phyloP scores from a whole-genome alignment of 2,113 vertebrate genomes.

The Misgurnus anguillicaudatus region DNA sequence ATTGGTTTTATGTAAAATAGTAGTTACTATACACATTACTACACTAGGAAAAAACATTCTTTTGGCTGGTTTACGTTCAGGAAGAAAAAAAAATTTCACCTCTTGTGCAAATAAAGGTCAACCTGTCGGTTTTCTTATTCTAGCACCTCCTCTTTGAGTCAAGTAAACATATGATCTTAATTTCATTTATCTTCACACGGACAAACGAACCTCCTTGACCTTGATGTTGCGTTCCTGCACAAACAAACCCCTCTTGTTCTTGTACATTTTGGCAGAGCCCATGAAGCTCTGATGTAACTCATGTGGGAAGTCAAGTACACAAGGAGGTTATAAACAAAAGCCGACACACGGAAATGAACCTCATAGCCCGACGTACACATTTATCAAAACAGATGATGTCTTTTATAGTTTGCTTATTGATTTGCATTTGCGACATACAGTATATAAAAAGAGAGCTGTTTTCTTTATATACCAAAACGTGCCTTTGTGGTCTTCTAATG shows the following conservation, averaged over 20 bases:
- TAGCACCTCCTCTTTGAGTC: background rate
- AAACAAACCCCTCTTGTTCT: conserved; percentile 24
- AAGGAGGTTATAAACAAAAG: conserved; percentile 9
- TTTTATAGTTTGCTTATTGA: background rate
- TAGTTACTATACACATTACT: no score
- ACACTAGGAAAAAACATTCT: background rate
- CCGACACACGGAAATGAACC: background rate
- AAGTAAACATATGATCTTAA: background rate
- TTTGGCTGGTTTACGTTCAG: no score
- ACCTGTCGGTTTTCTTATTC: background rate
- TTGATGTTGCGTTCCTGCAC: background rate
- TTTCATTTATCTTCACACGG: conserved; percentile 4
- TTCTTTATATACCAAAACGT: conserved; percentile 1
- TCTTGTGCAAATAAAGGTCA: background rate
- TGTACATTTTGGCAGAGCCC: conserved; percentile 21
- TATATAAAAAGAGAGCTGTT: background rate
- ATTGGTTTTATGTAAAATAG: no score
- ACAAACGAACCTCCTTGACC: conserved; percentile 7
- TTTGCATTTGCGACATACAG: no score
- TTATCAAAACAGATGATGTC: conserved; percentile 10
- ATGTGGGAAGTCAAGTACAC: conserved; percentile 10
- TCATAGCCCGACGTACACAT: background rate
- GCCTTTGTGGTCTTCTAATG: background rate
- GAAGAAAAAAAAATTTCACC: no score
- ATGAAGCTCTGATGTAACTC: conserved; percentile 29